A percentile compares a stretch with the other conserved stretches of the same genome.
These are phyloP conservation scores for Diplogasteroides magnus DNA, from an alignment of 1,140 invertebrate species.

Conservation along the genomic window DNA sequence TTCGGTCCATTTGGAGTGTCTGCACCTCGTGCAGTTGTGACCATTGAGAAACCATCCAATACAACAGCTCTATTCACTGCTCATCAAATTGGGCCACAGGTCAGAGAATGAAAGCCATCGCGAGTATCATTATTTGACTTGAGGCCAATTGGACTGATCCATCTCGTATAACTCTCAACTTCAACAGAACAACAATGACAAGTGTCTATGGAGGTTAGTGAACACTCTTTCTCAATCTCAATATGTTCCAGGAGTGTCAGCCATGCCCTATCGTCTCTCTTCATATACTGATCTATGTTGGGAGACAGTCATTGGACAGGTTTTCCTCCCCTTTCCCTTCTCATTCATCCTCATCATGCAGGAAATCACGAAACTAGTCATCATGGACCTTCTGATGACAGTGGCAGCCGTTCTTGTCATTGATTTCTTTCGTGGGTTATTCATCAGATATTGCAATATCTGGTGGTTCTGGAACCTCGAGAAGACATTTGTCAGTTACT, in stretches of 20 bases:
- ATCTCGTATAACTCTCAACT: not conserved
- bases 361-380: slow-evolving; percentile 84
- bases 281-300: too few species aligned
- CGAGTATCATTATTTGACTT: slow-evolving; percentile 14
- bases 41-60: slow-evolving; percentile 16
- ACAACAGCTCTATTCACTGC: slow-evolving; percentile 16
- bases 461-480: slow-evolving; percentile 97
- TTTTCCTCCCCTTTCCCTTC: not conserved
- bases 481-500: slow-evolving; percentile 69
- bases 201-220: too few species aligned
- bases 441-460: slow-evolving; percentile 76
- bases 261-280: too few species aligned
- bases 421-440: slow-evolving; percentile 83
- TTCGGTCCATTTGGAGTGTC: slow-evolving; percentile 48
- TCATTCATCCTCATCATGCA: slow-evolving; percentile 29
- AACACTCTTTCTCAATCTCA: too few species aligned
- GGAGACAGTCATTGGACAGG: slow-evolving; percentile 93
- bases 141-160: slow-evolving; percentile 34
- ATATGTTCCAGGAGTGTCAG: too few species aligned
- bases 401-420: slow-evolving; percentile 72
- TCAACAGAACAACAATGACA: too few species aligned
- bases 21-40: slow-evolving; percentile 48
- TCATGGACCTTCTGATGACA: slow-evolving; percentile 81
- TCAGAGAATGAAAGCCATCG: not conserved
- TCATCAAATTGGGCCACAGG: not conserved